Conservation (phyloP, 2,797 vertebrate species). For the Eulemur rubriventer region DNA sequence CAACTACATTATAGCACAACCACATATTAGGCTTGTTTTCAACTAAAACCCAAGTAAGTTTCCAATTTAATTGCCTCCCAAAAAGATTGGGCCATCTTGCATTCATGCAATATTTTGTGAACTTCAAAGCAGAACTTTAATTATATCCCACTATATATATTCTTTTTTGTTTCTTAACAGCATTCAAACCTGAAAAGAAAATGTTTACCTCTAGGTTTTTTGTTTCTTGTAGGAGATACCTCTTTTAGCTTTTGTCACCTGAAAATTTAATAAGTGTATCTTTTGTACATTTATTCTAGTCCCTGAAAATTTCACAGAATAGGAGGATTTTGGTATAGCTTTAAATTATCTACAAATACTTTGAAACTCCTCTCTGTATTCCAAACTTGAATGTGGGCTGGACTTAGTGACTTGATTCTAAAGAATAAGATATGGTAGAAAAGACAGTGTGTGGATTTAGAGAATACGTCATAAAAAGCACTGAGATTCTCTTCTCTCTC, state of each 20-base stretch:
- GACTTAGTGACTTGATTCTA: neutral
- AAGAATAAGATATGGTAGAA: neutral
- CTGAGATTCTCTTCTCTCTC: neutral
- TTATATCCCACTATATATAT: neutral
- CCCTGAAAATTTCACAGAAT: neutral
- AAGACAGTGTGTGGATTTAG: neutral
- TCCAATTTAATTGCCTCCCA: neutral
- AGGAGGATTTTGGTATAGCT: neutral
- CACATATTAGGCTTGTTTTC: neutral
- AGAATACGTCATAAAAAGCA: neutral
- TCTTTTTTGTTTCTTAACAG: conserved; percentile 52
- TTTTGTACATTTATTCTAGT: conserved; percentile 28
- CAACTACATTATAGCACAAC: neutral
- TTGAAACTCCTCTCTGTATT: neutral
- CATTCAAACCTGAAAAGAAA: conserved; percentile 38
- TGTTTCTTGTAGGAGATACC: neutral
- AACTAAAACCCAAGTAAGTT: neutral
- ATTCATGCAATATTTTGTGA: conserved; percentile 4
- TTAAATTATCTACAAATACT: conserved; percentile 8
- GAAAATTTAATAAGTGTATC: conserved; percentile 24
- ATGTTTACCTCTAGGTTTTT: conserved; percentile 3
- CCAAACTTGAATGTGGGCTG: neutral
- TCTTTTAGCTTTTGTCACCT: conserved; percentile 17
- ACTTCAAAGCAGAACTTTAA: conserved; percentile 39
- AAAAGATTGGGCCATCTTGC: neutral